These are phyloP conservation scores for Sebastes nivosus DNA, from an alignment of 2,797 vertebrate genomes.

Conservation along the genomic window DNA sequence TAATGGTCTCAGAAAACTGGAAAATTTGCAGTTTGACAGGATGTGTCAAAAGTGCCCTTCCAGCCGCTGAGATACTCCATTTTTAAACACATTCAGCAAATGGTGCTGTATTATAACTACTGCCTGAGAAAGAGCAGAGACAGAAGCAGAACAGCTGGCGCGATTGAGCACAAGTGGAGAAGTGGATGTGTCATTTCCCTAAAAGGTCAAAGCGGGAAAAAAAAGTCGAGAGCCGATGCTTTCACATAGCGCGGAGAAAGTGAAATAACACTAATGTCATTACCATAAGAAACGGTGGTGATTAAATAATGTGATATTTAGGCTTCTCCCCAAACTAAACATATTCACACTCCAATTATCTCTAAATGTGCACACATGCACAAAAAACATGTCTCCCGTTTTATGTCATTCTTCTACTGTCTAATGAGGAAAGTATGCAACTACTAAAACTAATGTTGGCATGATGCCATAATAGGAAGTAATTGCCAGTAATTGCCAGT, in stretches of 20 bases:
- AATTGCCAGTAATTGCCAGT: slow-evolving; percentile 43
- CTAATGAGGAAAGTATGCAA: slow-evolving; percentile 8
- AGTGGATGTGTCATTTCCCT: slow-evolving; percentile 43
- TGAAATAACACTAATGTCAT: not conserved
- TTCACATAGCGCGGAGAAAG: not conserved
- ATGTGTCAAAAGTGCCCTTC: slow-evolving; percentile 68
- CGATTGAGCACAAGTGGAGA: slow-evolving; percentile 33
- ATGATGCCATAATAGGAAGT: slow-evolving; percentile 26
- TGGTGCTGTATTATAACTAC: slow-evolving; percentile 52
- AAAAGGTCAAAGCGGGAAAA: slow-evolving; percentile 52
- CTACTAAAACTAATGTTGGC: slow-evolving; percentile 19
- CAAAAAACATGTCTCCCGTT: not conserved
- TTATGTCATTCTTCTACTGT: not conserved
- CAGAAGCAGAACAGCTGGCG: slow-evolving; percentile 27
- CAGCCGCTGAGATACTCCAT: slow-evolving; percentile 56
- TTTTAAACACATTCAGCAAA: slow-evolving; percentile 68
- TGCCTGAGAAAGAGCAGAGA: slow-evolving; percentile 18
- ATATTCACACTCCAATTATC: slow-evolving; percentile 21
- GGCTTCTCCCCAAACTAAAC: slow-evolving; percentile 5
- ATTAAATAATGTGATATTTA: slow-evolving; percentile 43
- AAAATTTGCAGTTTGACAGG: slow-evolving; percentile 72
- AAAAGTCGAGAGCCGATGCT: slow-evolving; percentile 10
- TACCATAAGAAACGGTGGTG: slow-evolving; percentile 22
- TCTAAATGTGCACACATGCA: not conserved
- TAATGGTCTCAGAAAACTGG: slow-evolving; percentile 66